These are phyloP conservation scores for Pangasius mekongensis DNA, from an alignment of 2,797 vertebrate species.

Conservation along the genomic window DNA sequence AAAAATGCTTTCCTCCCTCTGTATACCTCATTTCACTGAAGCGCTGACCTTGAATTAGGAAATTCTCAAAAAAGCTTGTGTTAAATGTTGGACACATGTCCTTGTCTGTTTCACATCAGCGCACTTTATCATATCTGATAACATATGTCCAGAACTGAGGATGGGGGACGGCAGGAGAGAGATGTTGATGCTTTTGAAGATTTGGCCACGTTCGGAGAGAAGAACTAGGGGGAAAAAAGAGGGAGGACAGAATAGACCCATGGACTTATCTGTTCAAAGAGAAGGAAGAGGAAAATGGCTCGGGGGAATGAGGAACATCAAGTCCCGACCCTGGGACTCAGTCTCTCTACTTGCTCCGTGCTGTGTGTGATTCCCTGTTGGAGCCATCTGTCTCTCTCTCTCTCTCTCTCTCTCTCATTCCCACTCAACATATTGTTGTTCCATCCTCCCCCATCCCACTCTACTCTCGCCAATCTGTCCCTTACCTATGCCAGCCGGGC, in stretches of 20 bases:
- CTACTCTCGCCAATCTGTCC: slow-evolving; percentile 72
- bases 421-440: slow-evolving; percentile 83
- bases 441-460: slow-evolving; percentile 69
- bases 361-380: slow-evolving; percentile 73
- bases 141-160: slow-evolving; percentile 78
- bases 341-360: slow-evolving; percentile 39
- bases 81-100: slow-evolving; percentile 55
- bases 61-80: slow-evolving; percentile 33
- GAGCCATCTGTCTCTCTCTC: slow-evolving; percentile 84
- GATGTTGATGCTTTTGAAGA: slow-evolving; percentile 72
- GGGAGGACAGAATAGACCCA: slow-evolving; percentile 3
- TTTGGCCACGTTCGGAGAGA: slow-evolving; percentile 66
- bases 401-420: slow-evolving; percentile 82
- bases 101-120: slow-evolving; percentile 63
- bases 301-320: slow-evolving; percentile 76
- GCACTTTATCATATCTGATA: slow-evolving; percentile 72
- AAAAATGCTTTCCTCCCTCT: slow-evolving; percentile 19
- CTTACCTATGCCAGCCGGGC: slow-evolving; percentile 65
- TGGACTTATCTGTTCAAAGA: slow-evolving; percentile 43
- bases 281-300: slow-evolving; percentile 68
- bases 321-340: slow-evolving; percentile 76
- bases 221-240: slow-evolving; percentile 7
- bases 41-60: slow-evolving; percentile 48
- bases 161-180: slow-evolving; percentile 66
- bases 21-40: slow-evolving; percentile 2